Evolutionary conservation across 2,113 vertebrate genomes (phyloP), one percentile per base, ranked within the genome.

Genomic region (Entelurus aequoreus): DNA sequence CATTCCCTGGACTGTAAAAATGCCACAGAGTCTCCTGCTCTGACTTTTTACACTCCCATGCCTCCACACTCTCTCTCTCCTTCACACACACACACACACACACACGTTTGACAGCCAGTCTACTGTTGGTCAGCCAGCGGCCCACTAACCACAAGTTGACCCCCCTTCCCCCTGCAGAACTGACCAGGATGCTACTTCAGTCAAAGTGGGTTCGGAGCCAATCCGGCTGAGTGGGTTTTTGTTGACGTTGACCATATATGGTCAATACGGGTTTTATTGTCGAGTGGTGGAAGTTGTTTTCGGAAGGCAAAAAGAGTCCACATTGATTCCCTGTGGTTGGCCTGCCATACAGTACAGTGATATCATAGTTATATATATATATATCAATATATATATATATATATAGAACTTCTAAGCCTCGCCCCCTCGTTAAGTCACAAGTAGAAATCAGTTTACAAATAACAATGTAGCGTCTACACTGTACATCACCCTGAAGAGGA

Each of bases 21-120:
- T 98, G 96, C 97, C 97, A 99, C 97, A 99, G 97, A 99, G 97
- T 98, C 96, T 94, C 92, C 93, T 93, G 93, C 94, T 94, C 94
- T 92, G 28, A 28, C 28, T 94, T 92, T 92, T 93, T 96, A 85
- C 82, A 71, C 72, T 71, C 49, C 75, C 76, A 69, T 62, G 48
- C 68, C 81, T 69, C 74, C 57, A 13, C 60, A 2, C 63, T 19
- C 19, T 19, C 19, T 19, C 19, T 19, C 19, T 19, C 19, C 19
- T 19, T 19, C 19, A 19, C 19, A 19, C 19, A 19, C 19, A 19
- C 19, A 19, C 19, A 19, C 56, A 9, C 42, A 13, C 42, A 11
- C 53, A 48, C 60, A 44, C 52, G 58, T 55, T 63, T 21, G 59
- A 66, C 77, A 36, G 65, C 52, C 63, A 36, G 37, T 46, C 44